A percentile compares a stretch with the other conserved stretches of the same genome.
phyloP scores from a whole-genome alignment of 1,140 invertebrate species.

The Tetragnatha versicolor region DNA sequence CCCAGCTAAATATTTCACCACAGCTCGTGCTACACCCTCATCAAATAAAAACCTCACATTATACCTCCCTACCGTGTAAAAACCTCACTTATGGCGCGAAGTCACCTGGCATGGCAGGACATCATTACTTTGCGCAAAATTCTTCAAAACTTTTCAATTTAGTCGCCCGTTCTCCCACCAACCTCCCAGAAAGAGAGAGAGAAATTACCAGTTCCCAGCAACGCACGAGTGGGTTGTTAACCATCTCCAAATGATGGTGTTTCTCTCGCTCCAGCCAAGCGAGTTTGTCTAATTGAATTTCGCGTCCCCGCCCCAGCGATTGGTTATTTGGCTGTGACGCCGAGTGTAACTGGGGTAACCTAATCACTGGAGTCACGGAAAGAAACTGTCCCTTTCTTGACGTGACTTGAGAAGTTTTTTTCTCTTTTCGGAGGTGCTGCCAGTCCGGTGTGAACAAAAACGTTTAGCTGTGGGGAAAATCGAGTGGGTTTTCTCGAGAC shows the following conservation, averaged over 20 bases:
- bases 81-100: background rate
- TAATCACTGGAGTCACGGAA: conserved; percentile 41
- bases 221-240: conserved; percentile 41
- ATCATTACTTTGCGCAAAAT: conserved; percentile 30
- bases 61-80: background rate
- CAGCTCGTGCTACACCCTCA: too few species aligned
- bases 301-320: conserved; percentile 39
- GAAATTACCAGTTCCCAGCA: conserved; percentile 28
- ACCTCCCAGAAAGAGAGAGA: too few species aligned
- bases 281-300: conserved; percentile 48
- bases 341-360: conserved; percentile 39
- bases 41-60: too few species aligned
- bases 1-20: too few species aligned
- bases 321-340: conserved; percentile 52
- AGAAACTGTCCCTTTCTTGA: conserved; percentile 25
- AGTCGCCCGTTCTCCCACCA: too few species aligned
- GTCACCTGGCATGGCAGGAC: conserved; percentile 1
- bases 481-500: too few species aligned
- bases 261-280: conserved; percentile 11
- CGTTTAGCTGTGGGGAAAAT: conserved; percentile 5
- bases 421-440: background rate
- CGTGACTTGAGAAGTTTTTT: background rate
- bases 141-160: conserved; percentile 26
- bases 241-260: conserved; percentile 22
- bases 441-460: conserved; percentile 18